phyloP scores from a whole-genome alignment of 92 coral and sea anemone species.

The Galaxea fascicularis region DNA sequence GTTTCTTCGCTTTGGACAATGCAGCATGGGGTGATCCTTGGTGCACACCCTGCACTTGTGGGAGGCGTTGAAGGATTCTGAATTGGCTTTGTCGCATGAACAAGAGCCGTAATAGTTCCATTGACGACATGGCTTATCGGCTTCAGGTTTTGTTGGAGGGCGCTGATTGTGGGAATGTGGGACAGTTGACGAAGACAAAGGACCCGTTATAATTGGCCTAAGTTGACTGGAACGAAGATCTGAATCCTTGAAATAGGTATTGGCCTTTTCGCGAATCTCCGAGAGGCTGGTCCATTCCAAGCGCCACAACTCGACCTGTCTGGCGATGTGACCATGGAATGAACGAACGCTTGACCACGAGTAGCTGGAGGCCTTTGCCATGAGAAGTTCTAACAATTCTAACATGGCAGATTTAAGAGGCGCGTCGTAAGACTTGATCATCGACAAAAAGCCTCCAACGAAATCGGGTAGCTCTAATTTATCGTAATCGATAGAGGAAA shows the following conservation, averaged over 20 bases:
- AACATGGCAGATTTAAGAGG: slow-evolving; percentile 27
- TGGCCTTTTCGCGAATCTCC: slow-evolving; percentile 28
- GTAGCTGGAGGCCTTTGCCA: slow-evolving; percentile 33
- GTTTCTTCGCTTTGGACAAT: slow-evolving; percentile 37
- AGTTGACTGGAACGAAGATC: slow-evolving; percentile 34
- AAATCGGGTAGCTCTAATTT: slow-evolving; percentile 40
- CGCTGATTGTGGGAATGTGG: slow-evolving; percentile 8
- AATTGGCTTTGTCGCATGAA: slow-evolving; percentile 11
- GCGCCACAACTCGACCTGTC: slow-evolving; percentile 37
- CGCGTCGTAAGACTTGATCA: slow-evolving; percentile 28
- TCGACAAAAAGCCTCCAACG: slow-evolving; percentile 30
- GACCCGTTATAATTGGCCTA: not conserved
- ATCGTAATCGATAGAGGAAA: slow-evolving; percentile 19
- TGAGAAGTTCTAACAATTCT: slow-evolving; percentile 29
- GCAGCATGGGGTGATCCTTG: slow-evolving; percentile 48
- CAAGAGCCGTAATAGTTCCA: slow-evolving; percentile 52
- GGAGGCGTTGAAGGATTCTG: not conserved
- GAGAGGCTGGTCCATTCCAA: slow-evolving; percentile 33
- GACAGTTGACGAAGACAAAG: not conserved
- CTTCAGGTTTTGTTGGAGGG: not conserved
- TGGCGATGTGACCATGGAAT: slow-evolving; percentile 38
- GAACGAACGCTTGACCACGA: slow-evolving; percentile 34
- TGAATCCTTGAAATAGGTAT: slow-evolving; percentile 30
- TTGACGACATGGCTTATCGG: not conserved
- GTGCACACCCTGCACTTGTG: slow-evolving; percentile 46